phyloP scores from a whole-genome alignment of 1,140 invertebrate species.

The Limonius californicus region DNA sequence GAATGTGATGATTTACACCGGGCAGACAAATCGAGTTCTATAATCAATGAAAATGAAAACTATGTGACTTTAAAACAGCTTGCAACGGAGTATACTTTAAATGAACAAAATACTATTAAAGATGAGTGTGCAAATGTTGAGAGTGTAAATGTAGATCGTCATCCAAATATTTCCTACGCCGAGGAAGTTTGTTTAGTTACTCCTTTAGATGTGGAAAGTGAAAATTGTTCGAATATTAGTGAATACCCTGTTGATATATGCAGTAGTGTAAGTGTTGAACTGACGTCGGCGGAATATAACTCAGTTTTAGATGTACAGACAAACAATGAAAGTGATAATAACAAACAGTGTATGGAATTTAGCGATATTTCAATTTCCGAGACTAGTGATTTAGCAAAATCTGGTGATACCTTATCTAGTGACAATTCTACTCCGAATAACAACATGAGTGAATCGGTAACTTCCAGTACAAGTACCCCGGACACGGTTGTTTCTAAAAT shows the following conservation, averaged over 20 bases:
- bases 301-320: slow-evolving; percentile 15
- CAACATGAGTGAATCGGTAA: slow-evolving; percentile 57
- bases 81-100: slow-evolving; percentile 35
- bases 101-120: slow-evolving; percentile 28
- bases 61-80: slow-evolving; percentile 45
- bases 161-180: slow-evolving; percentile 53
- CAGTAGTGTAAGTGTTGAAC: slow-evolving; percentile 42
- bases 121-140: slow-evolving; percentile 3
- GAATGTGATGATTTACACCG: slow-evolving; percentile 2
- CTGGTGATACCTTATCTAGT: slow-evolving; percentile 33
- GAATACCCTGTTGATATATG: slow-evolving; percentile 45
- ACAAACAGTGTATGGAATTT: slow-evolving; percentile 12
- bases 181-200: slow-evolving; percentile 60
- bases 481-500: slow-evolving; percentile 54
- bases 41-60: slow-evolving; percentile 37
- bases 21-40: slow-evolving; percentile 10
- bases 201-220: slow-evolving; percentile 48
- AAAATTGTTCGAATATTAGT: slow-evolving; percentile 43
- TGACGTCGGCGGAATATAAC: slow-evolving; percentile 35
- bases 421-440: slow-evolving; percentile 29
- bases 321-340: slow-evolving; percentile 16
- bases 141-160: slow-evolving; percentile 11
- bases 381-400: slow-evolving; percentile 33
- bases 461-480: slow-evolving; percentile 61
- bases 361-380: slow-evolving; percentile 13